Conservation (phyloP, 2,113 vertebrate species). For the Nothocercus nigrocapillus region DNA sequence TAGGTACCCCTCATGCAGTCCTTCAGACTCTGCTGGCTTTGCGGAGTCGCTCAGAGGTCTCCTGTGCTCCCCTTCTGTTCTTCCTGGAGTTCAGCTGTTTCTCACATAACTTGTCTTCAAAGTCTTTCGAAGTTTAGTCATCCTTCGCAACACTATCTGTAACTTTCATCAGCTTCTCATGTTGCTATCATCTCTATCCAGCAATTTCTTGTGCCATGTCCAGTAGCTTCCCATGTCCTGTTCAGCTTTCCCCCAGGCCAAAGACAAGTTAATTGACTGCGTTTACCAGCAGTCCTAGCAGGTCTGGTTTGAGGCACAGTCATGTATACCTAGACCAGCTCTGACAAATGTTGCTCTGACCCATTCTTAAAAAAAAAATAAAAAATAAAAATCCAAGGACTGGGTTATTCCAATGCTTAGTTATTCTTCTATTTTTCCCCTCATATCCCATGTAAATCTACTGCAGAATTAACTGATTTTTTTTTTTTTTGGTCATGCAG, state of each 20-base stretch:
- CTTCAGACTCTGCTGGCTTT: not conserved
- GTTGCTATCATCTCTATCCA: accelerated
- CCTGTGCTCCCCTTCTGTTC: not conserved
- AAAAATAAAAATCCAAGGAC: not conserved
- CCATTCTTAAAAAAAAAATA: not conserved
- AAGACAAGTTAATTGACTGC: not conserved
- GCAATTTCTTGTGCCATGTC: not conserved
- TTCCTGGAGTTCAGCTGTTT: not conserved
- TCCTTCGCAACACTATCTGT: accelerated
- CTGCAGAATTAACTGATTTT: not conserved
- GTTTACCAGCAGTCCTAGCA: not conserved
- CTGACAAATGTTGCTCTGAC: not conserved
- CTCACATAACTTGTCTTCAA: not conserved
- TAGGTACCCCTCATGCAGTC: not conserved
- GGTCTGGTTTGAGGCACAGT: not conserved
- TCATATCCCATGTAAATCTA: not conserved
- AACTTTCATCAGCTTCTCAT: not conserved
- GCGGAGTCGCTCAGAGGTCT: not conserved
- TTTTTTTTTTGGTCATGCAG: not conserved
- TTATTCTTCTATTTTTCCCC: not conserved
- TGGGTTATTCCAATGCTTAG: not conserved
- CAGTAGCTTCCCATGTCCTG: too few relatives aligned
- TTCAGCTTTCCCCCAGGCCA: not conserved
- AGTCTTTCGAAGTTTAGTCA: not conserved
- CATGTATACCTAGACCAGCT: not conserved